Evolutionary conservation across 2,888 invertebrate species (phyloP).

Genomic region (Lithophane ornitopus): DNA sequence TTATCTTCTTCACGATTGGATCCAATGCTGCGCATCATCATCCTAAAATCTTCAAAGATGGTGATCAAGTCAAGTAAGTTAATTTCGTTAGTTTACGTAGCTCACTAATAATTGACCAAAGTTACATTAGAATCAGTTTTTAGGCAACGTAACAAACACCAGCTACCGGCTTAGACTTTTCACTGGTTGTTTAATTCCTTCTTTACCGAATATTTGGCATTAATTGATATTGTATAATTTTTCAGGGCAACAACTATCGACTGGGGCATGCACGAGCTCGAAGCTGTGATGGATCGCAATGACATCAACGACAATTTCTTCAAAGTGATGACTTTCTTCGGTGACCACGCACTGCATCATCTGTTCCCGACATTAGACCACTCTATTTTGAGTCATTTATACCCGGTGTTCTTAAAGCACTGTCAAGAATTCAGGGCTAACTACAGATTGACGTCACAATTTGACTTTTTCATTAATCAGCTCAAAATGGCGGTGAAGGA

Average conservation of each 20-base stretch:
- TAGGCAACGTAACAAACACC: background rate
- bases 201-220: background rate
- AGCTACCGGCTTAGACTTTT: too few species aligned
- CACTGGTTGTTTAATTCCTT: too few species aligned
- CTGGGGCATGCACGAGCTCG: slow-evolving; percentile 95
- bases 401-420: slow-evolving; percentile 91
- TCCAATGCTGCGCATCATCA: slow-evolving; percentile 95
- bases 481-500: slow-evolving; percentile 78
- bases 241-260: slow-evolving; percentile 89
- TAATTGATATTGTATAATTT: slow-evolving; percentile 23
- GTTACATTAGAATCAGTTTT: background rate
- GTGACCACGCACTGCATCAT: slow-evolving; percentile 95
- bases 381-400: slow-evolving; percentile 91
- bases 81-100: background rate
- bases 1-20: slow-evolving; percentile 92
- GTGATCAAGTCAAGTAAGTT: slow-evolving; percentile 92
- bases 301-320: slow-evolving; percentile 92
- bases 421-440: slow-evolving; percentile 91
- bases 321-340: slow-evolving; percentile 93
- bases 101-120: background rate
- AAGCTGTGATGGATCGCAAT: slow-evolving; percentile 93
- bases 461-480: slow-evolving; percentile 82
- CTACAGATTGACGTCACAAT: slow-evolving; percentile 80
- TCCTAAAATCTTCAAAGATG: slow-evolving; percentile 93
- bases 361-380: slow-evolving; percentile 95